Evolutionary conservation across 2,888 invertebrate genomes (phyloP).

Genomic region (Leucozona laternaria): DNA sequence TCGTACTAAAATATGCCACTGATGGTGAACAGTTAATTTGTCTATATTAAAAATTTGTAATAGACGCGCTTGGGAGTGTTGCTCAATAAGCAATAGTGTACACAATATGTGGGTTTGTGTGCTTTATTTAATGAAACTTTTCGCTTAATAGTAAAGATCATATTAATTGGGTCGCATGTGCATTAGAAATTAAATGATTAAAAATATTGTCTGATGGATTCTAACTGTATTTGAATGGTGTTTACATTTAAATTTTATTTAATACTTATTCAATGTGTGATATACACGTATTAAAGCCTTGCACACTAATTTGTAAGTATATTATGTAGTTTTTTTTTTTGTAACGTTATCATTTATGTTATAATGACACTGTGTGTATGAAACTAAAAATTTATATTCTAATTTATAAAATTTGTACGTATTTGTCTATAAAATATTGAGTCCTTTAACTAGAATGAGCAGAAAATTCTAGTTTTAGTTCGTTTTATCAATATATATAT

Average conservation of each 20-base stretch:
- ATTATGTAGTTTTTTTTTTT: no score
- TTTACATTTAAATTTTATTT: neutral
- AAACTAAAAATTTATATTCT: neutral
- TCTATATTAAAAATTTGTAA: slow-evolving; percentile 37
- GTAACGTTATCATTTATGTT: neutral
- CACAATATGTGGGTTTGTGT: neutral
- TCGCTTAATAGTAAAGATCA: slow-evolving; percentile 51
- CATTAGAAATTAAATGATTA: slow-evolving; percentile 24
- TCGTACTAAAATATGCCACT: slow-evolving; percentile 35
- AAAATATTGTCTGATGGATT: slow-evolving; percentile 6
- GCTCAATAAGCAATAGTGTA: slow-evolving; percentile 18
- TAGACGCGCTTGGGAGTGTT: slow-evolving; percentile 10
- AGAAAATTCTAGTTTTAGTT: slow-evolving; percentile 12
- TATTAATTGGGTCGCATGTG: slow-evolving; percentile 51
- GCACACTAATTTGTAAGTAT: neutral
- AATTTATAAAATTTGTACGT: neutral
- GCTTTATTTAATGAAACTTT: slow-evolving; percentile 25
- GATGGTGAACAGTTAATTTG: slow-evolving; percentile 49
- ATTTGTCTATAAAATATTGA: neutral
- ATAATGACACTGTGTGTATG: neutral
- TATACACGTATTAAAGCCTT: neutral
- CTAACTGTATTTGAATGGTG: neutral
- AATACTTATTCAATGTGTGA: no score
- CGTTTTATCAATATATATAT: no score
- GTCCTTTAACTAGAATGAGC: neutral